A percentile compares a stretch with the other conserved stretches of the same genome.
These are phyloP conservation scores for Camponotus vicinus DNA, from an alignment of 1,140 invertebrate species.

Conservation along the genomic window DNA sequence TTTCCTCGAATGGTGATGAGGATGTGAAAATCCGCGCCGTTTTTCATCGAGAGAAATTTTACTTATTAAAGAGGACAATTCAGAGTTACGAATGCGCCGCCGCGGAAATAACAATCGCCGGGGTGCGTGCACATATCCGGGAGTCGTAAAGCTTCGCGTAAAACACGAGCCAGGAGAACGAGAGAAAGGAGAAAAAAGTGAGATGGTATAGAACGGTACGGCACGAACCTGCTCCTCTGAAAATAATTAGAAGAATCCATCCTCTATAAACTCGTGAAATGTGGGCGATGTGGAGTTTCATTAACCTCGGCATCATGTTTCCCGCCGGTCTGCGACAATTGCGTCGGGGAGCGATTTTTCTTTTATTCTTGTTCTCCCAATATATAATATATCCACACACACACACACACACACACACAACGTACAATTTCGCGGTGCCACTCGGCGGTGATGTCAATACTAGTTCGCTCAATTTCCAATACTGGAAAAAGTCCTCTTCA, in stretches of 20 bases:
- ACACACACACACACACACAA: background rate
- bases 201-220: background rate
- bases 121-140: slow-evolving; percentile 21
- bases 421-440: slow-evolving; percentile 26
- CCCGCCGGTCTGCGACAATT: slow-evolving; percentile 16
- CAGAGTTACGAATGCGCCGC: slow-evolving; percentile 4
- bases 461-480: slow-evolving; percentile 56
- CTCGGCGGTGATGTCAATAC: slow-evolving; percentile 49
- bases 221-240: slow-evolving; percentile 37
- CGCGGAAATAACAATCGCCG: slow-evolving; percentile 43
- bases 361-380: slow-evolving; percentile 39
- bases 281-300: slow-evolving; percentile 58
- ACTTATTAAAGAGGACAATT: slow-evolving; percentile 45
- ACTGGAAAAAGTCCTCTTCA: slow-evolving; percentile 43
- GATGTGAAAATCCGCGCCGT: background rate
- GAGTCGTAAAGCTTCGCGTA: slow-evolving; percentile 27
- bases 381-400: background rate
- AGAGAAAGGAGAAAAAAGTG: slow-evolving; percentile 1
- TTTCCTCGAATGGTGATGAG: background rate
- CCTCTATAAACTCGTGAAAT: slow-evolving; percentile 62
- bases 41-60: slow-evolving; percentile 4
- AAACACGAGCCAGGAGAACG: background rate
- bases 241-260: slow-evolving; percentile 58
- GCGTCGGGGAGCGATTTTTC: slow-evolving; percentile 24
- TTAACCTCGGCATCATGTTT: slow-evolving; percentile 56